Evolutionary conservation across 2,797 vertebrate genomes (phyloP).

Genomic region (Ara ararauna): DNA sequence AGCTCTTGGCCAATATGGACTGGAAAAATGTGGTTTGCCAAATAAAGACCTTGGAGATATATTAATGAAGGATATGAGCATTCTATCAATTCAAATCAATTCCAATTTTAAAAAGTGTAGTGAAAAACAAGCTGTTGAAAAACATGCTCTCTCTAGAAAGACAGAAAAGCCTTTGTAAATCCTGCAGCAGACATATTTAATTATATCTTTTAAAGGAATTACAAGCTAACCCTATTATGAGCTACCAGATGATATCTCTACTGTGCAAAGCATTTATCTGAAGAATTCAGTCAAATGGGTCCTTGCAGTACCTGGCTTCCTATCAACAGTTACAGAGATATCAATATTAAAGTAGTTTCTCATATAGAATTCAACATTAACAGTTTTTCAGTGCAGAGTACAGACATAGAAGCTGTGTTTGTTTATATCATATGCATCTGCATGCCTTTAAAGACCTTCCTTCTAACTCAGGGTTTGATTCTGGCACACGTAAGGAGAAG

Average conservation of each 20-base stretch:
- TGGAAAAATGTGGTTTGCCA: neutral
- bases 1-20: neutral
- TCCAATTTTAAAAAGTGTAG: neutral
- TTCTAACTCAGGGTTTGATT: neutral
- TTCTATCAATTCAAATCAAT: neutral
- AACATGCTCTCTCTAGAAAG: neutral
- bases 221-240: neutral
- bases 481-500: neutral
- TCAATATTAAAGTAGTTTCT: neutral
- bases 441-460: neutral
- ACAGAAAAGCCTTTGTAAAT: neutral
- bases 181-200: neutral
- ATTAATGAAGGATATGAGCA: neutral
- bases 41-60: neutral
- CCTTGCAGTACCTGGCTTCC: neutral
- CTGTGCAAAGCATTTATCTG: neutral
- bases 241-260: neutral
- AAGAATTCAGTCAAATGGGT: neutral
- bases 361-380: neutral
- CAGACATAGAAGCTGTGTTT: neutral
- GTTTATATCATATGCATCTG: neutral
- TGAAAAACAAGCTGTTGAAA: neutral
- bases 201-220: neutral
- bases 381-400: neutral
- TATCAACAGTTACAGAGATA: neutral